Conservation (phyloP, 1,140 invertebrate genomes). For the Caerostris darwini region DNA sequence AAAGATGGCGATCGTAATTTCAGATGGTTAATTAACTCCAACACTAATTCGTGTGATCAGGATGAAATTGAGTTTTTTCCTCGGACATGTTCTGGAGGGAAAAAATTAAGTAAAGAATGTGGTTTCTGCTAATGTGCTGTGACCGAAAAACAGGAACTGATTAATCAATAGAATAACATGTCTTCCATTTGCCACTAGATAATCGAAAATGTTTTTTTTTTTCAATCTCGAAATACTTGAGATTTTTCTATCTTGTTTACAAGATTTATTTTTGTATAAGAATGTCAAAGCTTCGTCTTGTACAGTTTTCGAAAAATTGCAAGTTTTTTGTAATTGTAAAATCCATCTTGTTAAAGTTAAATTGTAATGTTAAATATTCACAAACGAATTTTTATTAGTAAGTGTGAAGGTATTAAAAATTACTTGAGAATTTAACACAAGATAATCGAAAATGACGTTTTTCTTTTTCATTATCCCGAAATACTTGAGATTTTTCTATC, state of each 20-base stretch:
- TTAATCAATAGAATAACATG: constrained; percentile 8
- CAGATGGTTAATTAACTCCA: neutral
- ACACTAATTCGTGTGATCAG: constrained; percentile 31
- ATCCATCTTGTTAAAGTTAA: too few species aligned
- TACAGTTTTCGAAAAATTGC: too few species aligned
- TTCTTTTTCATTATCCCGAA: neutral
- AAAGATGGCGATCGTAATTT: neutral
- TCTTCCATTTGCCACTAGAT: neutral
- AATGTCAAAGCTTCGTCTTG: too few species aligned
- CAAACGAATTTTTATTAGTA: too few species aligned
- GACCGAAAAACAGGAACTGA: neutral
- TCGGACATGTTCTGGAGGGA: neutral
- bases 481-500: too few species aligned
- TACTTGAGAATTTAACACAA: too few species aligned
- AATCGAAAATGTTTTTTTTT: neutral
- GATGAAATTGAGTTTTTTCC: neutral
- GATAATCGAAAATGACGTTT: constrained; percentile 1
- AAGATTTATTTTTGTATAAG: too few species aligned
- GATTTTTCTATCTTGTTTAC: too few species aligned
- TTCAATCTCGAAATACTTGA: too few species aligned
- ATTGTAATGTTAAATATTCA: too few species aligned
- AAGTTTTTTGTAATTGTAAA: too few species aligned
- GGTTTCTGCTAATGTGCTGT: constrained; percentile 12
- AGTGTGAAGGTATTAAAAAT: too few species aligned
- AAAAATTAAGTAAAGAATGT: constrained; percentile 29